These are phyloP conservation scores for Hoplostethus mediterraneus DNA, from an alignment of 2,797 vertebrate species.

Conservation along the genomic window DNA sequence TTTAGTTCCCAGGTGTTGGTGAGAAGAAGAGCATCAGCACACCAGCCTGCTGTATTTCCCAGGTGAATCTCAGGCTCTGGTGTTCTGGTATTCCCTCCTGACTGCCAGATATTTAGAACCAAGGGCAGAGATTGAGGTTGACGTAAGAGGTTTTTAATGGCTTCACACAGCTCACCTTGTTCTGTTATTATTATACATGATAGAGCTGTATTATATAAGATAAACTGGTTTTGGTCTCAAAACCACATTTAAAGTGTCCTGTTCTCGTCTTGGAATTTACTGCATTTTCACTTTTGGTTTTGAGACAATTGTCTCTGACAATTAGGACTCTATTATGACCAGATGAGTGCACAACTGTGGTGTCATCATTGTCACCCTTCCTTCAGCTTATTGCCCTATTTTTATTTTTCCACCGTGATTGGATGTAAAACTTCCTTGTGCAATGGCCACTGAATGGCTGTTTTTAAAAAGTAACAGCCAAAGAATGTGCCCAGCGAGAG, in stretches of 20 bases:
- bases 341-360: conserved; percentile 27
- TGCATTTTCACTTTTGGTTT: conserved; percentile 28
- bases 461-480: background rate
- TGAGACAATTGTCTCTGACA: conserved; percentile 7
- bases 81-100: conserved; percentile 52
- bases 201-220: background rate
- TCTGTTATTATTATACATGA: conserved; percentile 18
- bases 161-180: conserved; percentile 16
- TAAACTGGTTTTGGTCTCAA: too few species aligned
- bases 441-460: background rate
- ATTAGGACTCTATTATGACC: conserved; percentile 15
- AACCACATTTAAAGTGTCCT: conserved; percentile 24
- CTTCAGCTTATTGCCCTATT: conserved; percentile 16
- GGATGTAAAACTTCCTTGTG: background rate
- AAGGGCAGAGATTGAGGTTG: conserved; percentile 39
- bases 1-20: conserved; percentile 49
- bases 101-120: conserved; percentile 54
- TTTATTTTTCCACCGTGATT: conserved; percentile 12
- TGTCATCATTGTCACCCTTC: conserved; percentile 7
- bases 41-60: conserved; percentile 46
- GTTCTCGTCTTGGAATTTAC: conserved; percentile 32
- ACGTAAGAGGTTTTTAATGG: conserved; percentile 54
- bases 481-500: background rate
- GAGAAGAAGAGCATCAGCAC: conserved; percentile 25
- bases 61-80: conserved; percentile 36